phyloP scores from a whole-genome alignment of 2,888 invertebrate genomes.

The Tridacna gigas region DNA sequence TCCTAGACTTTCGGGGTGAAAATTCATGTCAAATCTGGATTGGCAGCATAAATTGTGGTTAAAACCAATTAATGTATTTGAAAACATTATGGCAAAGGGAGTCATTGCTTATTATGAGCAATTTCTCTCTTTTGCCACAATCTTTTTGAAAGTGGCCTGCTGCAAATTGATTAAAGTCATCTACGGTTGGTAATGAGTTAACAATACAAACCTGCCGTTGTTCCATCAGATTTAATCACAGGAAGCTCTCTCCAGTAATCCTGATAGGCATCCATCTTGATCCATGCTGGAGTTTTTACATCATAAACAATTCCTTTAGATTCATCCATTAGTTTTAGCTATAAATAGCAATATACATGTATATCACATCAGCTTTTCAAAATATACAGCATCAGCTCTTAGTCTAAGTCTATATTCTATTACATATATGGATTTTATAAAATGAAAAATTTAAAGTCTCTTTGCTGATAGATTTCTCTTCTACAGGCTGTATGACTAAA shows the following conservation, averaged over 20 bases:
- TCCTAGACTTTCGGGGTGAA: too few species aligned
- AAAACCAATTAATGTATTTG: background rate
- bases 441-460: too few species aligned
- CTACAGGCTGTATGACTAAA: too few species aligned
- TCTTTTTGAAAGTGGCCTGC: background rate
- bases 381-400: background rate
- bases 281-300: constrained; percentile 63
- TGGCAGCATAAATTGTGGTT: too few species aligned
- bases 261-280: constrained; percentile 65
- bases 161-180: background rate
- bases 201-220: constrained; percentile 7
- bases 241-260: constrained; percentile 78
- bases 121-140: background rate
- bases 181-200: background rate
- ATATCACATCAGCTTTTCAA: background rate
- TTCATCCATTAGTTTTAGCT: constrained; percentile 72
- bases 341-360: constrained; percentile 10
- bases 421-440: too few species aligned
- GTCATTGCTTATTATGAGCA: background rate
- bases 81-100: background rate
- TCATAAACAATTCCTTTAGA: constrained; percentile 63
- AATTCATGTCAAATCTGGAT: too few species aligned
- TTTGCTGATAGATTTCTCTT: too few species aligned
- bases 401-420: background rate
- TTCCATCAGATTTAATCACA: constrained; percentile 48